Conservation (phyloP, 2,113 vertebrate species). For the Percopsis transmontana region DNA sequence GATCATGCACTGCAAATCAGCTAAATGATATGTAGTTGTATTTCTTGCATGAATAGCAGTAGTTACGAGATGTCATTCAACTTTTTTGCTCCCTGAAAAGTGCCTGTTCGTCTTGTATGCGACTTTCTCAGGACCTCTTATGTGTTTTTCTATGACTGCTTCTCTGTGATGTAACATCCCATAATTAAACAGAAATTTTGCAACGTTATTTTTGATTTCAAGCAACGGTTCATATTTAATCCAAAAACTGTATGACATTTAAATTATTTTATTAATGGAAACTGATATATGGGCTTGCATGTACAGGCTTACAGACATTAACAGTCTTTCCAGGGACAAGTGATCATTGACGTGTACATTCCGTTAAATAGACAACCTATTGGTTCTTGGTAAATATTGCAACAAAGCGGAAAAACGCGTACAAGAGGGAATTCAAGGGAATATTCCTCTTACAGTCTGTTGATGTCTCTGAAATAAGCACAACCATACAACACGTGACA, state of each 20-base stretch:
- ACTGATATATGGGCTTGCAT: slow-evolving; percentile 14
- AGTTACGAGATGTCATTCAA: slow-evolving; percentile 18
- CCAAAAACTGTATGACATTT: neutral
- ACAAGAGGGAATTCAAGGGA: no score
- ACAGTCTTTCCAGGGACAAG: neutral
- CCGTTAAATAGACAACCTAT: no score
- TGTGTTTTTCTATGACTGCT: slow-evolving; percentile 35
- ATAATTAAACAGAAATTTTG: slow-evolving; percentile 45
- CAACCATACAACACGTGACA: no score
- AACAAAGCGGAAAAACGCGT: no score
- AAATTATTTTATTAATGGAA: slow-evolving; percentile 21
- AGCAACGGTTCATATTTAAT: neutral
- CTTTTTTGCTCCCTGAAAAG: slow-evolving; percentile 52
- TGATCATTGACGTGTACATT: no score
- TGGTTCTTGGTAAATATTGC: no score
- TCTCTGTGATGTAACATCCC: slow-evolving; percentile 38
- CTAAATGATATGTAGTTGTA: neutral
- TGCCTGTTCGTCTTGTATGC: slow-evolving; percentile 66
- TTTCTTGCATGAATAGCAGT: slow-evolving; percentile 45
- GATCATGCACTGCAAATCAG: slow-evolving; percentile 45
- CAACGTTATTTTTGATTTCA: slow-evolving; percentile 15
- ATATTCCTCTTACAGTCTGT: no score
- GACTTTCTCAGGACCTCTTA: slow-evolving; percentile 34
- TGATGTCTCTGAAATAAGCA: no score
- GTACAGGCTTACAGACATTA: slow-evolving; percentile 6